Conservation (phyloP, 1,140 invertebrate genomes). For the Drosophila setifemur region DNA sequence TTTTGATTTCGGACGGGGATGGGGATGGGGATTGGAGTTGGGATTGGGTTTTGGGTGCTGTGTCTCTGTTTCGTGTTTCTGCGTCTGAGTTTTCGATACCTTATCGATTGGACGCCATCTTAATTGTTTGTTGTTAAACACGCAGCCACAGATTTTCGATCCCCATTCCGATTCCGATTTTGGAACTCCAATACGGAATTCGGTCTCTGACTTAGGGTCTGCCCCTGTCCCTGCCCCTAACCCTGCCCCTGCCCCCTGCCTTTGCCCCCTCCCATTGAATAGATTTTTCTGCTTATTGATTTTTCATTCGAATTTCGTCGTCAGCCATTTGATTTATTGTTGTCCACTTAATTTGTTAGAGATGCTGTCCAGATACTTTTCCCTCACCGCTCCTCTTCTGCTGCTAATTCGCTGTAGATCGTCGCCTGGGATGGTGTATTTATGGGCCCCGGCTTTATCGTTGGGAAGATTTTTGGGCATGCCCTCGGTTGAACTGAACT, state of each 20-base stretch:
- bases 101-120: constrained; percentile 81
- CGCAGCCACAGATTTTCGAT: constrained; percentile 50
- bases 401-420: constrained; percentile 54
- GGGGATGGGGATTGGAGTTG: too few species aligned
- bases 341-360: constrained; percentile 78
- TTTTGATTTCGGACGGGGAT: background rate
- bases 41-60: too few species aligned
- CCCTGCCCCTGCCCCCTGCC: too few species aligned
- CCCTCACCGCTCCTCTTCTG: constrained; percentile 26
- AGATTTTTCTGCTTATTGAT: constrained; percentile 76
- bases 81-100: constrained; percentile 42
- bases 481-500: constrained; percentile 41
- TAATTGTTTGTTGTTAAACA: constrained; percentile 81
- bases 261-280: constrained; percentile 37
- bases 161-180: constrained; percentile 24
- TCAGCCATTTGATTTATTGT: constrained; percentile 72
- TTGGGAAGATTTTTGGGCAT: constrained; percentile 16
- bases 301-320: constrained; percentile 80
- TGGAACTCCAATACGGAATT: constrained; percentile 22
- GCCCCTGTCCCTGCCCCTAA: too few species aligned
- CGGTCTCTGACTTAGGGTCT: constrained; percentile 38
- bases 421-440: constrained; percentile 34
- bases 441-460: constrained; percentile 40
- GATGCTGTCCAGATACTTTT: constrained; percentile 71
- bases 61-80: constrained; percentile 29